Percentiles rank a stretch among this genome's conserved stretches.
These are phyloP conservation scores for Eremophila alpestris DNA, from an alignment of 2,797 vertebrate species.

Conservation along the genomic window DNA sequence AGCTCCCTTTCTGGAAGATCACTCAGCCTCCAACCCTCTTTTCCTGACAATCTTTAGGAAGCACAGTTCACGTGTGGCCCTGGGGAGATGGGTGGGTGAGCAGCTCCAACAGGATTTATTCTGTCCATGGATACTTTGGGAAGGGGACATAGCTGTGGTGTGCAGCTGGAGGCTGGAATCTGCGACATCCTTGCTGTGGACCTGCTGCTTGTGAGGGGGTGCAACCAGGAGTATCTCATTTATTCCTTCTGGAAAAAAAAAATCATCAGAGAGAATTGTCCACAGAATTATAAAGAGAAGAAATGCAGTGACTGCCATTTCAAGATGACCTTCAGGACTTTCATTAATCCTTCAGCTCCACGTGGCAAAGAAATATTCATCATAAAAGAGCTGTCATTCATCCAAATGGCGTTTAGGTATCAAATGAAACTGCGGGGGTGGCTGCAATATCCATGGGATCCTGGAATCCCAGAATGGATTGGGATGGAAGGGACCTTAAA, in stretches of 20 bases:
- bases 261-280: fast-evolving
- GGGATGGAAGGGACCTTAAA: neutral
- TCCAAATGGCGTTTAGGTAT: neutral
- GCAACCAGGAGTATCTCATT: neutral
- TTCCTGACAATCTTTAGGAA: neutral
- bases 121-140: neutral
- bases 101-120: neutral
- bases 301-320: neutral
- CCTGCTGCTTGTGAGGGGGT: neutral
- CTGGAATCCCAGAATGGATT: neutral
- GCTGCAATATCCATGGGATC: neutral
- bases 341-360: neutral
- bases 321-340: neutral
- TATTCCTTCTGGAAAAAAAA: neutral
- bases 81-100: neutral
- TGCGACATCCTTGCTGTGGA: neutral
- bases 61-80: neutral
- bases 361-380: neutral
- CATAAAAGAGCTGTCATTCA: neutral
- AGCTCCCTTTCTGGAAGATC: neutral
- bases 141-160: neutral
- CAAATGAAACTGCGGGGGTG: neutral
- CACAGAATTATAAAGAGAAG: neutral
- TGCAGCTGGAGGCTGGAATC: neutral
- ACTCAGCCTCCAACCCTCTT: neutral